Conservation (phyloP, 2,888 invertebrate species). For the Leptopterna dolabrata region DNA sequence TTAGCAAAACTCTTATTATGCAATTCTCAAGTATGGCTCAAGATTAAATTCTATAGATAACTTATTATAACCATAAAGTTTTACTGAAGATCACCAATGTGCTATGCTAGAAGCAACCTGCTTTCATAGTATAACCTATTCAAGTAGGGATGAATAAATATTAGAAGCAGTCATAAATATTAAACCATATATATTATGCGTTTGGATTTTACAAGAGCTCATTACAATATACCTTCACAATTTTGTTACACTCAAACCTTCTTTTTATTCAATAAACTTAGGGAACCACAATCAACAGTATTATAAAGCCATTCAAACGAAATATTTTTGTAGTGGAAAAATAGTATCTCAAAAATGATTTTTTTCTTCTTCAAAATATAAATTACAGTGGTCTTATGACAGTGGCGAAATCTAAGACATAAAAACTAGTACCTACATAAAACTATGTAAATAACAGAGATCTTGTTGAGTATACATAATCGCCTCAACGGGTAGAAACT, state of each 20-base stretch:
- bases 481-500: constrained; percentile 30
- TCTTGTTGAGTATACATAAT: constrained; percentile 28
- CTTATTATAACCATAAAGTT: too few species aligned
- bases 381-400: constrained; percentile 36
- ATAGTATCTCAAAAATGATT: constrained; percentile 41
- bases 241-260: constrained; percentile 33
- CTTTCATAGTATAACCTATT: too few species aligned
- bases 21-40: too few species aligned
- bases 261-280: constrained; percentile 34
- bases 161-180: background rate
- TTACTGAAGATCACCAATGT: too few species aligned
- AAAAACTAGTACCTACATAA: constrained; percentile 19
- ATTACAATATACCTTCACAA: constrained; percentile 21
- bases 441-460: constrained; percentile 45
- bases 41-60: too few species aligned
- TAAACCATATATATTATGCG: constrained; percentile 24
- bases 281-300: constrained; percentile 40
- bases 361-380: constrained; percentile 4
- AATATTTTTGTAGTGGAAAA: constrained; percentile 32
- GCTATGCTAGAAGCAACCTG: too few species aligned
- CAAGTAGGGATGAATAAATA: too few species aligned
- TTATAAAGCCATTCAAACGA: constrained; percentile 25
- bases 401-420: constrained; percentile 24
- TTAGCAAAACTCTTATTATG: too few species aligned
- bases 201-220: constrained; percentile 26